Conservation (phyloP, 2,888 invertebrate genomes). For the Congeria kusceri region DNA sequence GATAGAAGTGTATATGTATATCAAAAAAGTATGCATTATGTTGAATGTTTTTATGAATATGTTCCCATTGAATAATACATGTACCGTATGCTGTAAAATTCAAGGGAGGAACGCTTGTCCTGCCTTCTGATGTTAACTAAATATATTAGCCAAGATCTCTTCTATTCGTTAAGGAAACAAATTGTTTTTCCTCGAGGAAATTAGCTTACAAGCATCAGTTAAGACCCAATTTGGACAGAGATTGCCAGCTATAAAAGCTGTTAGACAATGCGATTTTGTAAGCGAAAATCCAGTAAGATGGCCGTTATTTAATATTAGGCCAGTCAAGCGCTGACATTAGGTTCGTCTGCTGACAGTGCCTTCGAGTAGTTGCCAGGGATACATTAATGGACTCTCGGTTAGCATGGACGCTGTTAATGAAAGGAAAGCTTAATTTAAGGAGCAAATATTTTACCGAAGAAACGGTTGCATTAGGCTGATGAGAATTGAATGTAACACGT, state of each 20-base stretch:
- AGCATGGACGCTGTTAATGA: no score
- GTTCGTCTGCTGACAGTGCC: background rate
- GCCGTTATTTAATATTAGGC: conserved; percentile 9
- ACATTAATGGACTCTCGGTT: no score
- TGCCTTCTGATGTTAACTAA: conserved; percentile 14
- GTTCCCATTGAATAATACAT: no score
- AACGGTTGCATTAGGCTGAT: no score
- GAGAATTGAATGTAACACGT: no score
- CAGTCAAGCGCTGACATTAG: conserved; percentile 2
- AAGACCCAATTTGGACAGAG: conserved; percentile 47
- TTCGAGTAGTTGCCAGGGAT: no score
- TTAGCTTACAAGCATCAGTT: conserved; percentile 44
- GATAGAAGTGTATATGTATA: no score
- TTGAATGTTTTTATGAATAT: no score
- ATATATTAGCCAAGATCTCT: conserved; percentile 32
- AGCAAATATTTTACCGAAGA: no score
- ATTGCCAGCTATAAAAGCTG: conserved; percentile 32
- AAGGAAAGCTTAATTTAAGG: no score
- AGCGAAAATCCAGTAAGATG: conserved; percentile 37
- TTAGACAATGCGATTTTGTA: conserved; percentile 43
- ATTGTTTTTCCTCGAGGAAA: conserved; percentile 51
- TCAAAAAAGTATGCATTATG: no score
- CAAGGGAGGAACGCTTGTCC: background rate
- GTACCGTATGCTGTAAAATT: no score
- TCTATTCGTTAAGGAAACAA: conserved; percentile 52